These are phyloP conservation scores for Barbus barbus DNA, from an alignment of 2,113 vertebrate species.

Conservation along the genomic window DNA sequence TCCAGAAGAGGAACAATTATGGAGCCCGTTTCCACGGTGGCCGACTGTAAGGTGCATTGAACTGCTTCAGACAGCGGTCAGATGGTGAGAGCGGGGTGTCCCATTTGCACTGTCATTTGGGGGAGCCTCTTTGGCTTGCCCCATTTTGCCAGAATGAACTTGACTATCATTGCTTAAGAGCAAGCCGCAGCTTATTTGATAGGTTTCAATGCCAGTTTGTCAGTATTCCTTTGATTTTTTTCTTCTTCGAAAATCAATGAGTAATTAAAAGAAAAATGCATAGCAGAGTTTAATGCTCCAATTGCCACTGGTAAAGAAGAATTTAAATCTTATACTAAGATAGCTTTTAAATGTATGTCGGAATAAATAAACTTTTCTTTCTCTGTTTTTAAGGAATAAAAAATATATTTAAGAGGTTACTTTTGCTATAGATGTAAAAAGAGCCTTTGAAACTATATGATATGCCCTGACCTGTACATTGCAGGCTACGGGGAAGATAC, in stretches of 20 bases:
- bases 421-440: slow-evolving; percentile 64
- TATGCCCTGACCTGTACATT: background rate
- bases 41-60: background rate
- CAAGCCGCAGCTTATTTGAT: slow-evolving; percentile 59
- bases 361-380: slow-evolving; percentile 34
- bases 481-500: slow-evolving; percentile 43
- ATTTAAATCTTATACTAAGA: slow-evolving; percentile 34
- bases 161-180: slow-evolving; percentile 52
- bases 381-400: slow-evolving; percentile 61
- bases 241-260: slow-evolving; percentile 42
- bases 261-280: slow-evolving; percentile 57
- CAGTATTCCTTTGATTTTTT: slow-evolving; percentile 62
- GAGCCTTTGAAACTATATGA: slow-evolving; percentile 52
- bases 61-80: slow-evolving; percentile 39
- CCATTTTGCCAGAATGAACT: slow-evolving; percentile 57
- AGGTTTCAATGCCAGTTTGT: slow-evolving; percentile 50
- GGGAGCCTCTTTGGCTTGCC: slow-evolving; percentile 4
- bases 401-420: slow-evolving; percentile 59
- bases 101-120: slow-evolving; percentile 47
- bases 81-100: slow-evolving; percentile 27
- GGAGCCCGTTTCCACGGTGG: slow-evolving; percentile 41
- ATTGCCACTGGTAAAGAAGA: slow-evolving; percentile 48
- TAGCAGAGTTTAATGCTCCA: slow-evolving; percentile 49
- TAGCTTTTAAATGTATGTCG: slow-evolving; percentile 27
- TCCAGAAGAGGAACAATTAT: slow-evolving; percentile 70